These are phyloP conservation scores for Hiodon alosoides DNA, from an alignment of 2,113 vertebrate species.

Conservation along the genomic window DNA sequence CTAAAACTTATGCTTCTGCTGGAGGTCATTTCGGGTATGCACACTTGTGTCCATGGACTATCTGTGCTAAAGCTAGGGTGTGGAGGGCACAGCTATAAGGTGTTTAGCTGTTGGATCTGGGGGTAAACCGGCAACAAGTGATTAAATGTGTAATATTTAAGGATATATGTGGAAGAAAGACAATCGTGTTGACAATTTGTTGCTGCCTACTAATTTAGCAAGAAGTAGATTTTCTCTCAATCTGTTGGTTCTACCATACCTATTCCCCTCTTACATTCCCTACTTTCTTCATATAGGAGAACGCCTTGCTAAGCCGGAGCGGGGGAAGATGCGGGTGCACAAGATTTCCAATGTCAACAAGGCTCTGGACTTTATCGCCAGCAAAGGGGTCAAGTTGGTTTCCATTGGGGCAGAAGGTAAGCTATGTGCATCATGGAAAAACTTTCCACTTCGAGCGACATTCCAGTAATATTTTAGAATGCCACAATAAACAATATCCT, in stretches of 20 bases:
- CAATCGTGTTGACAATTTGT: too few species aligned
- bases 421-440: slow-evolving; percentile 10
- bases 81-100: too few species aligned
- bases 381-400: slow-evolving; percentile 78
- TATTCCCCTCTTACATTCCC: background rate
- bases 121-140: too few species aligned
- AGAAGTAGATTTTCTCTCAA: too few species aligned
- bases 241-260: too few species aligned
- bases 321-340: slow-evolving; percentile 79
- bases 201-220: too few species aligned
- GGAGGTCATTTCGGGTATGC: slow-evolving; percentile 85
- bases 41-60: background rate
- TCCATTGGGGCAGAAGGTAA: slow-evolving; percentile 79
- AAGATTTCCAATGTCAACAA: slow-evolving; percentile 83
- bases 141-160: too few species aligned
- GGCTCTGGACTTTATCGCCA: slow-evolving; percentile 78
- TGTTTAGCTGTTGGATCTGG: too few species aligned
- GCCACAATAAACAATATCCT: too few species aligned
- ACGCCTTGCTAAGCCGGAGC: slow-evolving; percentile 75
- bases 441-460: background rate
- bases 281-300: slow-evolving; percentile 54
- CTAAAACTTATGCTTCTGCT: slow-evolving; percentile 88
- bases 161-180: too few species aligned
- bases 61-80: background rate
- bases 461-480: background rate